Base-by-base conservation (phyloP, 1,140 invertebrate genomes). In the Belonocnema kinseyi region DNA sequence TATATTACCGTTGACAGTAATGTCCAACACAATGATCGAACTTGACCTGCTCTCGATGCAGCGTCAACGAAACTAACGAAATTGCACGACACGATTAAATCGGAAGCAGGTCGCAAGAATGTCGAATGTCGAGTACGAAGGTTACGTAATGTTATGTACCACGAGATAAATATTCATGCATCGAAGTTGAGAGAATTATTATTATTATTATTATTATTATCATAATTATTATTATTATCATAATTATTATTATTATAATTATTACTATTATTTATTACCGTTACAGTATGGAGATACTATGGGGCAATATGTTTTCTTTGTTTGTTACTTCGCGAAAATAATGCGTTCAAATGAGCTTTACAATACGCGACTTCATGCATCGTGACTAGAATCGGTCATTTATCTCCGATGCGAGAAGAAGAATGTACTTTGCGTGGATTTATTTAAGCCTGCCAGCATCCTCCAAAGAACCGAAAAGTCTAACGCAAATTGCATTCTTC, bases 311-410 rank as follows among this genome's bases (percentile, higher is more conserved):
- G 81, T 84, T 85, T 83, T 85, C 81, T 88, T 85, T 80, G 82
- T 88, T 86, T 88, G 81, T 88, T 85, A 83, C 88, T 85, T 87
- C 80, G 86, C 85, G 83, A 85, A 84, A 82, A 75, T 73, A 77
- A 77, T 82, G 14, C 81, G 76, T 80, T 87, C 83, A 85, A 86
- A 84, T 85, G 77, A 85, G 85, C 85, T 88, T 88, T 81, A 81
- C 80, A 83, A 80, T 87, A 83, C 85, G 80, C 80, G 82, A 87
- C 71, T 79, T 50, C 71, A 58, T 72, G 53, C 40, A 72, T 13
- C 19, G 70, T 53, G 53, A 77, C 21, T 77, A 50, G 51, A 73
- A 72, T 40, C 73, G 66, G 52, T 74, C 21, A 61, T 52, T 79
- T 61, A 19, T 73, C 66, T 66, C 33, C 72, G 77, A 81, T 82